Base-by-base conservation (phyloP, 2,888 invertebrate species). In the Brachynemurus nebulosus region DNA sequence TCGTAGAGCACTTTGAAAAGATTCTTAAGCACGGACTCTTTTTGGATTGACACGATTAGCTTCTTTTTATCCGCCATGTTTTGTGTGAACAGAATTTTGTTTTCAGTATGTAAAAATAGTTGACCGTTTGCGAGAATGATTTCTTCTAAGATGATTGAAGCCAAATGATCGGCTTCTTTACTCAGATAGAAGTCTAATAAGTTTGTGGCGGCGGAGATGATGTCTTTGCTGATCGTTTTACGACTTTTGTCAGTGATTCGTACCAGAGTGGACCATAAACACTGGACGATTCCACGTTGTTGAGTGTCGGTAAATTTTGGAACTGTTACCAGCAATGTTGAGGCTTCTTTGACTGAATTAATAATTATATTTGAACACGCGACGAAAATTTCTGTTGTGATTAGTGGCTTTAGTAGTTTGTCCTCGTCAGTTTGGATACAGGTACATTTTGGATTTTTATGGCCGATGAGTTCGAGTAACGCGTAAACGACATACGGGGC, bases 331-430 rank as follows among this genome's bases (percentile, higher is more conserved):
- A 53, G 39, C 14, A 49, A 40, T 45, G 55, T 57, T n/a, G n/a
- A n/a, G 47, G 56, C 54, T 44, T 59, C 55, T 18, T 47, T 45
- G 11, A 57, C 49, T 3, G 58, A 53, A 47, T 55, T 52, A 18
- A 60, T 51, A 7, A 58, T 42, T 12, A 53, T 43, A 36, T 50
- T 49, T 33, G 53, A 52, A n/a, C n/a, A n/a, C n/a, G n/a, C n/a
- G n/a, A n/a, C n/a, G n/a, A n/a, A n/a, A n/a, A n/a, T n/a, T n/a
- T n/a, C n/a, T n/a, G n/a, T n/a, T n/a, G n/a, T n/a, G n/a, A n/a
- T n/a, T n/a, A n/a, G n/a, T n/a, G n/a, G n/a, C n/a, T n/a, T n/a
- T n/a, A n/a, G n/a, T n/a, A n/a, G n/a, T n/a, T n/a, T n/a, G n/a
- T n/a, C n/a, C n/a, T n/a, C n/a, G n/a, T n/a, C n/a, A n/a, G n/a